Conservation (phyloP, 2,113 vertebrate genomes). For the Myocastor coypus region DNA sequence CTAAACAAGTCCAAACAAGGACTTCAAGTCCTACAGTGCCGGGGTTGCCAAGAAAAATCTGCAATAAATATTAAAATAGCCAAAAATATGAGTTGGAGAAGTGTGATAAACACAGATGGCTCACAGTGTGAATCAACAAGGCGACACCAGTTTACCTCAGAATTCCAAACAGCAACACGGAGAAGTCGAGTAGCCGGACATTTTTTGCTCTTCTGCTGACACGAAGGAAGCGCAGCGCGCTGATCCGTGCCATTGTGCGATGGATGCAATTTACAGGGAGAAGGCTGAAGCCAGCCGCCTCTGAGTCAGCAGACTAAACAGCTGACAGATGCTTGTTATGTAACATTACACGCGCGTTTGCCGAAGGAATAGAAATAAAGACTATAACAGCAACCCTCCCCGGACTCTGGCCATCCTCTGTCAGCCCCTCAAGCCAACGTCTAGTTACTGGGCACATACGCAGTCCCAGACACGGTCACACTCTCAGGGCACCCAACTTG, state of each 20-base stretch:
- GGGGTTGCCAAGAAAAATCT: conserved; percentile 43
- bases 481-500: fast-evolving
- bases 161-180: background rate
- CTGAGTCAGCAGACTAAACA: background rate
- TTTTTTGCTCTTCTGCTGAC: background rate
- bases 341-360: background rate
- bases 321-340: background rate
- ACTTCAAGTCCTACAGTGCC: background rate
- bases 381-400: background rate
- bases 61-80: conserved; percentile 31
- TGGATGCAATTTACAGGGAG: fast-evolving
- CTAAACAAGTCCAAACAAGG: background rate
- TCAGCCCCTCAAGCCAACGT: background rate
- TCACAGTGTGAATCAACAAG: background rate
- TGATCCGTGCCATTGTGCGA: background rate
- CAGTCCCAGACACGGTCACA: background rate
- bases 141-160: background rate
- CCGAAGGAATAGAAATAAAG: conserved; percentile 44
- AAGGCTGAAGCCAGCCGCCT: background rate
- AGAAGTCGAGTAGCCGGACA: background rate
- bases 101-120: conserved; percentile 42
- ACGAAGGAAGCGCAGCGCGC: background rate
- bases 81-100: conserved; percentile 38
- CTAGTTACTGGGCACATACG: background rate
- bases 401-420: background rate